These are phyloP conservation scores for Lagorchestes hirsutus DNA, from an alignment of 2,797 vertebrate species.

Conservation along the genomic window DNA sequence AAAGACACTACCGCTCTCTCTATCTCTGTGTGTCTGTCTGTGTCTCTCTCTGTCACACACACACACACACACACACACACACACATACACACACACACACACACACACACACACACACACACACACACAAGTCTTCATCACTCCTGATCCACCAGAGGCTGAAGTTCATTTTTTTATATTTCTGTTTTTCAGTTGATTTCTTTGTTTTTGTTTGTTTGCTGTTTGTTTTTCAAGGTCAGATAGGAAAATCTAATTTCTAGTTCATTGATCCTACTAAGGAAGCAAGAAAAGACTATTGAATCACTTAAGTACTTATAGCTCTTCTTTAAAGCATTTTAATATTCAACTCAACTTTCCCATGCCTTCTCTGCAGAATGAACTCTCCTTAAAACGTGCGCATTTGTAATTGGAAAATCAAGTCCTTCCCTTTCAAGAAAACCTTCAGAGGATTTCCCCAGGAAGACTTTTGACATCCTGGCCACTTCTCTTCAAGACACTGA, in stretches of 20 bases:
- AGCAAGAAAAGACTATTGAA: neutral
- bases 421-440: neutral
- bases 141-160: neutral
- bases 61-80: too few species aligned
- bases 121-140: neutral
- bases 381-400: neutral
- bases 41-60: too few species aligned
- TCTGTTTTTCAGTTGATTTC: neutral
- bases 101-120: too few species aligned
- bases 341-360: neutral
- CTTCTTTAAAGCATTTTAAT: neutral
- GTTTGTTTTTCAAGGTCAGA: neutral
- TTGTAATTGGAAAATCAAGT: neutral
- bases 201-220: neutral
- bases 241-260: neutral
- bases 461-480: neutral
- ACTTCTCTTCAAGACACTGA: neutral
- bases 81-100: too few species aligned
- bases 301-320: neutral
- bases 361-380: neutral
- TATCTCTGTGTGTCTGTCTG: too few species aligned
- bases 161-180: neutral
- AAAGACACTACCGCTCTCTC: neutral
- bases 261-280: neutral
- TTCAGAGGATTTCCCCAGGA: neutral